A percentile compares a stretch with the other conserved stretches of the same genome.
Conservation (phyloP, 2,113 vertebrate species). For the Chauna torquata region DNA sequence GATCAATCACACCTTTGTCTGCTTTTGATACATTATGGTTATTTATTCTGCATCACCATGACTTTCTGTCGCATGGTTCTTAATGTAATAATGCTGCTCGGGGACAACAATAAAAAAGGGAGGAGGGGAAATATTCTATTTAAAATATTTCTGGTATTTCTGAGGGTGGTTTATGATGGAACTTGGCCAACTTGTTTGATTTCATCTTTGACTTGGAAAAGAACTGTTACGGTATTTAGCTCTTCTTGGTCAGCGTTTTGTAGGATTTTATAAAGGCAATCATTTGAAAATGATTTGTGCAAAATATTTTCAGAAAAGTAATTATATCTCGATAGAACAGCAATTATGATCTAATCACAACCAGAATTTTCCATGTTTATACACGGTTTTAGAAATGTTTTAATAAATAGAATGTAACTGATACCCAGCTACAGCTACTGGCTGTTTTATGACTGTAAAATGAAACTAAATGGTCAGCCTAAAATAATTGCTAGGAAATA, state of each 20-base stretch:
- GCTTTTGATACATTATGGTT: conserved; percentile 85
- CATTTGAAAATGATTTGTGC: not conserved
- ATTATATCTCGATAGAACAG: conserved; percentile 25
- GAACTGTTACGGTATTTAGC: conserved; percentile 23
- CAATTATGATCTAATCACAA: conserved; percentile 12
- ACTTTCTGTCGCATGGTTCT: conserved; percentile 76
- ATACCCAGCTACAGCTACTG: not conserved
- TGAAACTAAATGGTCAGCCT: conserved; percentile 41
- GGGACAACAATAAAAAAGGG: conserved; percentile 4
- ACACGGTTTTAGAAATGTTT: not conserved
- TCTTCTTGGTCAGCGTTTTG: conserved; percentile 24
- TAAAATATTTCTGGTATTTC: conserved; percentile 34
- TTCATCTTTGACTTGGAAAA: conserved; percentile 54
- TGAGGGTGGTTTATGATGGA: conserved; percentile 41
- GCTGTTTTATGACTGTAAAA: conserved; percentile 47
- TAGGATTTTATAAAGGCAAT: not conserved
- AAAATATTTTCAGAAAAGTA: conserved; percentile 20
- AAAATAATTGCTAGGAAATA: conserved; percentile 59
- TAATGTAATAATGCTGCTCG: conserved; percentile 48
- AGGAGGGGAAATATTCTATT: conserved; percentile 21
- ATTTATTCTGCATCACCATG: conserved; percentile 82
- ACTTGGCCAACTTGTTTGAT: conserved; percentile 20
- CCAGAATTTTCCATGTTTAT: not conserved
- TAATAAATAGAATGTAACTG: not conserved
- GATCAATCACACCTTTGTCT: conserved; percentile 90